Base-by-base conservation (phyloP, 2,888 invertebrate genomes). In the Cinara cedri region DNA sequence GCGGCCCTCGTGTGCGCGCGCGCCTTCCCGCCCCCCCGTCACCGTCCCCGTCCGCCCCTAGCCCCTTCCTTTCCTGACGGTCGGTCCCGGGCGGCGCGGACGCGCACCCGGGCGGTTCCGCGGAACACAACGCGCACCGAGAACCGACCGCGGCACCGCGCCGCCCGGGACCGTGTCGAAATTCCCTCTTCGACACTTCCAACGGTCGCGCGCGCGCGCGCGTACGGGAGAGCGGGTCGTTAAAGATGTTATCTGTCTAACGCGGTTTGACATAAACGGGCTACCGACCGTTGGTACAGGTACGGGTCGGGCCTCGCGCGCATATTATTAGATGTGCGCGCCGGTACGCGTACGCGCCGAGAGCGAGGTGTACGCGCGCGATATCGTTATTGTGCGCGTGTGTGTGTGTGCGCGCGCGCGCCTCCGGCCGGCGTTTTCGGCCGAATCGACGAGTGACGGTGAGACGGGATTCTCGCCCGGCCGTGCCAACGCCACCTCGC, bases 201-300 rank as follows among this genome's bases (percentile, higher is more conserved):
- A 49, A n/a, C n/a, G n/a, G 34, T 34, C 34, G 34, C 6, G 34
- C n/a, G n/a, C n/a, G n/a, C n/a, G n/a, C n/a, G n/a, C n/a, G 3
- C 34, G 34, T 34, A 34, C 34, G 34, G n/a, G n/a, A 70, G 60
- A 78, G 70, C 46, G 70, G 70, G 70, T 70, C 49, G 78, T 78
- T 62, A 78, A 78, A 78, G 78, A 78, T 78, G 78, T 78, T 78
- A 78, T 78, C 78, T 51, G 68, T 78, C 78, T 78, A 70, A 78
- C 60, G 78, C 68, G 78, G 70, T 70, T 68, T 70, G 78, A 78
- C 76, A 68, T 46, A 78, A 68, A 70, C 68, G 51, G 70, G 68
- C 68, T 78, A 68, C 78, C 49, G 72, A 49, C 6, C 60, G 72
- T 49, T n/a, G 60, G 34, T 49, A 3, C 24, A 46, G n/a, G n/a